A percentile compares a stretch with the other conserved stretches of the same genome.
Evolutionary conservation across 2,797 vertebrate genomes (phyloP).

Genomic region (Danio choprae): DNA sequence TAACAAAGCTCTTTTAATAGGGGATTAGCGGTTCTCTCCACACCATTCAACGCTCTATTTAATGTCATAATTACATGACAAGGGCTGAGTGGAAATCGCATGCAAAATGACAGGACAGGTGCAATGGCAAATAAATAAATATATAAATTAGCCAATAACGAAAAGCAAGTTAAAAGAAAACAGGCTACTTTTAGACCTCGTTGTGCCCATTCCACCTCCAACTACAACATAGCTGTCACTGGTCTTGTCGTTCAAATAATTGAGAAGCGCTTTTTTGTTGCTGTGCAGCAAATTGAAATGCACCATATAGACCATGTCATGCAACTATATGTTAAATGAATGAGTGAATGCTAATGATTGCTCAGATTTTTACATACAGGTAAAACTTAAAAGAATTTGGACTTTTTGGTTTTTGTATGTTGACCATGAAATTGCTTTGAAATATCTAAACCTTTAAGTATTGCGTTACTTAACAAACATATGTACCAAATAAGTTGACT

Average conservation of each 20-base stretch:
- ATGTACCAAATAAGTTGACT: no score
- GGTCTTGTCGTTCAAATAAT: background rate
- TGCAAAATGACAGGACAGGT: slow-evolving; percentile 87
- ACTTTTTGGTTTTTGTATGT: no score
- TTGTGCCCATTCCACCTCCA: background rate
- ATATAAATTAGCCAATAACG: slow-evolving; percentile 83
- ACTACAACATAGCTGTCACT: background rate
- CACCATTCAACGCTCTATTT: slow-evolving; percentile 88
- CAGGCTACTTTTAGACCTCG: background rate
- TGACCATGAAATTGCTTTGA: no score
- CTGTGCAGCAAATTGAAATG: no score
- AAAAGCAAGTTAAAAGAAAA: slow-evolving; percentile 77
- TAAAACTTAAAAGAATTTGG: background rate
- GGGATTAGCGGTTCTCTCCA: slow-evolving; percentile 92
- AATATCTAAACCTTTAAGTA: no score
- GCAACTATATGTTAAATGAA: no score
- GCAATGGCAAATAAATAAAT: slow-evolving; percentile 86
- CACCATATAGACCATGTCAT: no score
- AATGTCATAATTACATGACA: slow-evolving; percentile 96
- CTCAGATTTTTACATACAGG: background rate
- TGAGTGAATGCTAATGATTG: no score
- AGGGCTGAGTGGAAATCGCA: slow-evolving; percentile 89
- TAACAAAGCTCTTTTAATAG: slow-evolving; percentile 97
- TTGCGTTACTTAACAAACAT: background rate
- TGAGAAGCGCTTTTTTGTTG: background rate